Percentiles rank a stretch among this genome's conserved stretches.
Conservation (phyloP, 92 coral and sea anemone species). For the Epizoanthus scotinus region DNA sequence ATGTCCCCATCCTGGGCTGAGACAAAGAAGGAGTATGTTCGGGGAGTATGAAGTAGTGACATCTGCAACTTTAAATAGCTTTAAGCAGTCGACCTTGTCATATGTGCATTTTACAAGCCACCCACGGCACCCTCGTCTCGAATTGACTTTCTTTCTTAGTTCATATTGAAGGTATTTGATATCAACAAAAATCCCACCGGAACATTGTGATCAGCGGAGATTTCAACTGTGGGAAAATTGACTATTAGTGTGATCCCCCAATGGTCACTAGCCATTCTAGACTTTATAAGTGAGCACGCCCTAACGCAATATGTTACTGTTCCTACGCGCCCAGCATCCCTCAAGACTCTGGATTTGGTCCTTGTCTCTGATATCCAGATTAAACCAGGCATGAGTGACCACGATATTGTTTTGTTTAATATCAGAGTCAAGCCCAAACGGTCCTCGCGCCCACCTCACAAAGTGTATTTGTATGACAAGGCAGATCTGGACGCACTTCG, state of each 20-base stretch:
- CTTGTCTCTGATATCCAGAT: constrained; percentile 51
- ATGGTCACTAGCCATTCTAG: constrained; percentile 40
- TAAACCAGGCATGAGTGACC: constrained; percentile 64
- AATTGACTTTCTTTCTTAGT: constrained; percentile 34
- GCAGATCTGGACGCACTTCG: constrained; percentile 45
- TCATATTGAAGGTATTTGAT: constrained; percentile 42
- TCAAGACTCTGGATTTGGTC: constrained; percentile 58
- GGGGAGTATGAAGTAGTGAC: no score
- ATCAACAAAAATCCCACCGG: constrained; percentile 40
- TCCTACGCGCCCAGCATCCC: constrained; percentile 51
- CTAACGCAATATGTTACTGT: constrained; percentile 44
- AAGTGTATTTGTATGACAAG: constrained; percentile 45
- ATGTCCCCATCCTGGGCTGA: no score
- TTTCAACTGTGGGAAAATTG: constrained; percentile 49
- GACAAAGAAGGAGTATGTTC: no score
- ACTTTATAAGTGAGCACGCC: constrained; percentile 25
- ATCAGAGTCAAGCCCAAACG: constrained; percentile 46
- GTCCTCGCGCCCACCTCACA: constrained; percentile 46
- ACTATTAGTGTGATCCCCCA: constrained; percentile 49
- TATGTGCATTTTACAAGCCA: constrained; percentile 49
- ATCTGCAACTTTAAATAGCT: no score
- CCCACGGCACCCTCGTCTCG: constrained; percentile 49
- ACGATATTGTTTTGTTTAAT: constrained; percentile 46
- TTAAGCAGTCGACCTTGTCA: no score
- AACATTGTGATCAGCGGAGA: constrained; percentile 52